Evolutionary conservation across 2,888 invertebrate species (phyloP), one percentile per base, ranked within the genome.

Genomic region (Lampropteryx suffumata): DNA sequence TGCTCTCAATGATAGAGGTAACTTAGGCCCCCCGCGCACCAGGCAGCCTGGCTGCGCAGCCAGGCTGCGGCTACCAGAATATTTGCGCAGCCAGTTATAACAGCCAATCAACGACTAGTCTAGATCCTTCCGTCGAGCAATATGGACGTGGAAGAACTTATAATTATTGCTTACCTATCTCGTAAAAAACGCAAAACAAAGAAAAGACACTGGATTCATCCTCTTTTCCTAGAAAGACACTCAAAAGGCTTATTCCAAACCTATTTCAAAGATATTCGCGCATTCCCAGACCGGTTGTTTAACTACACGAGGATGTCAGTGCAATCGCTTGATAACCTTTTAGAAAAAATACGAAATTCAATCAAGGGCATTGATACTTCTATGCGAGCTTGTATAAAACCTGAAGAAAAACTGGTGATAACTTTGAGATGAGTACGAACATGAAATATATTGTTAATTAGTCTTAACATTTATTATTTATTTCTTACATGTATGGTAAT

Each of bases 161-260:
- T 63, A 37, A 61, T 62, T 59, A 41, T 41, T 41, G 32, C 24
- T 60, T 57, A 54, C 51, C 53, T 61, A 58, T 55, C 55, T 57
- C 55, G 58, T 57, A 62, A 60, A 54, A 62, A 61, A 61, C 55
- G 61, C 50, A 62, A 61, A 61, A 49, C 44, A 60, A 57, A 58
- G 55, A 61, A 59, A 62, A 64, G 40, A 61, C 36, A 62, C 42
- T 61, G 61, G 62, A 58, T 65, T 63, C 59, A 62, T 63, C 62
- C 63, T 57, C 59, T 65, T 62, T 60, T 65, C 59, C 57, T 60
- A 57, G 59, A 68, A 62, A 50, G 62, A 50, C 57, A 61, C 53
- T 54, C 60, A 61, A 63, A 58, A 62, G 58, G 62, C 55, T 62
- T 61, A 57, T 63, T 56, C 50, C 56, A 64, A 46, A 65, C 59